Evolutionary conservation across 2,113 vertebrate species (phyloP).

Genomic region (Tamias sibiricus): DNA sequence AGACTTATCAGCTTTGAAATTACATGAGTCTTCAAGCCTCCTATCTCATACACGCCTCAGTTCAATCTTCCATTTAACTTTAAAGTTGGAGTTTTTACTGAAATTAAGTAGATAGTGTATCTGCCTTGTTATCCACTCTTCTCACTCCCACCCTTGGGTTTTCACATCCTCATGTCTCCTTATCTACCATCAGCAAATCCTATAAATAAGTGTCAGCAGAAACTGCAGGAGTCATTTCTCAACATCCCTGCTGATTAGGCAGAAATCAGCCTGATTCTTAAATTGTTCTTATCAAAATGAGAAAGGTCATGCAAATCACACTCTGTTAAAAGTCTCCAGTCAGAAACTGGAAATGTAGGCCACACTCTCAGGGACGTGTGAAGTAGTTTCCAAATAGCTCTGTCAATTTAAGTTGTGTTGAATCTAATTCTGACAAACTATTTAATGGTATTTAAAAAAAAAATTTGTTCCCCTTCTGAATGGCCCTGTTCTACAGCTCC

Average conservation of each 20-base stretch:
- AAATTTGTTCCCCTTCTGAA: neutral
- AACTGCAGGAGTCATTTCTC: slow-evolving; percentile 68
- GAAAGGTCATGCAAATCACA: slow-evolving; percentile 69
- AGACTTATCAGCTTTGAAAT: slow-evolving; percentile 17
- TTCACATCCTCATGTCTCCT: slow-evolving; percentile 55
- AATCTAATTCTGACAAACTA: slow-evolving; percentile 3
- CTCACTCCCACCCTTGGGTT: neutral
- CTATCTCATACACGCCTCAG: neutral
- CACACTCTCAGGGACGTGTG: neutral
- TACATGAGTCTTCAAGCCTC: neutral
- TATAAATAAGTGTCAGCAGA: slow-evolving; percentile 74
- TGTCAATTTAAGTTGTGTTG: slow-evolving; percentile 16
- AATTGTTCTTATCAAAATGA: slow-evolving; percentile 70
- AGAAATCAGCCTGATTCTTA: slow-evolving; percentile 71
- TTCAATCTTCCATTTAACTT: slow-evolving; percentile 45
- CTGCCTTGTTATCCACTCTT: slow-evolving; percentile 47
- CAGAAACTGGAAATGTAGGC: slow-evolving; percentile 49
- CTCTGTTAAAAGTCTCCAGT: slow-evolving; percentile 18
- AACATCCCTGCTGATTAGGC: slow-evolving; percentile 69
- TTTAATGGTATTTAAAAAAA: neutral
- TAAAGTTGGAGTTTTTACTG: slow-evolving; percentile 21
- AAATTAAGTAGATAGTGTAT: slow-evolving; percentile 59
- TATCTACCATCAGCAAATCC: slow-evolving; percentile 72
- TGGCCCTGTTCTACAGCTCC: neutral
- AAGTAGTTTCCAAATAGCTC: slow-evolving; percentile 45